Percentiles rank a stretch among this genome's conserved stretches.
Conservation (phyloP, 2,888 invertebrate species). For the Amphipoea oculea region DNA sequence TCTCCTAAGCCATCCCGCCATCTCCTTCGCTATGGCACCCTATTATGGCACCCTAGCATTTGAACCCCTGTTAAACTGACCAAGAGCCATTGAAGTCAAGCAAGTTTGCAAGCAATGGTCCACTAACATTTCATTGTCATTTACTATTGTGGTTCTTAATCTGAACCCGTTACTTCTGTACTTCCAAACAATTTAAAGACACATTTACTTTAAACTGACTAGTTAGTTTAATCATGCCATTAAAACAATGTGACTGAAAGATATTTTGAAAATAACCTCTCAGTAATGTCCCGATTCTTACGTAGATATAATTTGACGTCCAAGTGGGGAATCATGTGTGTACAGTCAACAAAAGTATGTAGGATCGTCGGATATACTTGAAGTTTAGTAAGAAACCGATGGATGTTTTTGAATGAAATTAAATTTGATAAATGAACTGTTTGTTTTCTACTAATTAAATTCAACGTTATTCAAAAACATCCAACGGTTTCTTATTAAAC, state of each 20-base stretch:
- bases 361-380: no score
- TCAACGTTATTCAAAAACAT: no score
- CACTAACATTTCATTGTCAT: constrained; percentile 40
- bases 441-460: no score
- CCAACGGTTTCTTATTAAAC: no score
- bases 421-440: no score
- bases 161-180: constrained; percentile 10
- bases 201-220: constrained; percentile 26
- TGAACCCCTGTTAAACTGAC: constrained; percentile 17
- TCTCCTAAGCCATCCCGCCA: no score
- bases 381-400: no score
- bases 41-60: neutral
- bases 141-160: constrained; percentile 13
- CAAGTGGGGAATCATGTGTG: neutral
- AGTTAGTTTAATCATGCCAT: constrained; percentile 13
- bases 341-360: neutral
- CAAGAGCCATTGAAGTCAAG: constrained; percentile 7
- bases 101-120: constrained; percentile 40
- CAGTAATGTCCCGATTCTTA: no score
- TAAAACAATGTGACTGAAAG: neutral
- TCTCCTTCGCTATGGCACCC: no score
- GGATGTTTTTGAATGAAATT: no score
- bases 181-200: constrained; percentile 21
- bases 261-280: constrained; percentile 3
- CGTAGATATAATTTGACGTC: neutral